Base-by-base conservation (phyloP, 1,140 invertebrate species). In the Sminthurinus signatus region DNA sequence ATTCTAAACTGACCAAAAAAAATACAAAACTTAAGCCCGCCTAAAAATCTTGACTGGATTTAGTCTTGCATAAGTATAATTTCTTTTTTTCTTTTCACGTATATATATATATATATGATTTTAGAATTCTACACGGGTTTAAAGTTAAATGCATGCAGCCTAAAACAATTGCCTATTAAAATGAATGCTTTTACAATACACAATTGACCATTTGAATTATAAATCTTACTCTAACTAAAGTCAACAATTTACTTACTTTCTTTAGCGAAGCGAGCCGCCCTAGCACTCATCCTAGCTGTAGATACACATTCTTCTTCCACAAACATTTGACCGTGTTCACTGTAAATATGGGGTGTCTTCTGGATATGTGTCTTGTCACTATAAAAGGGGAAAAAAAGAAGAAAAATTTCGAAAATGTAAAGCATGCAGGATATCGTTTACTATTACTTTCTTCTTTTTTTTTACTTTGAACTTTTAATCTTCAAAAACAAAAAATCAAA, bases 211-310 rank as follows among this genome's bases (percentile, higher is more conserved):
- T 10, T 8, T 15, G 19, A 60, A 21, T 44, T 5, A 46, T 28
- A 25, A 14, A 44, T 32, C 28, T 43, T 29, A 51, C 39, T 12
- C n/a, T n/a, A n/a, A n/a, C n/a, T n/a, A n/a, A n/a, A n/a, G n/a
- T n/a, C n/a, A 48, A 48, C 8, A 19, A 48, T 10, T 17, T n/a
- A 64, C 50, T 25, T 62, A 69, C 67, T 56, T 32, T 69, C 67
- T 60, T 76, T 75, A 14, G 74, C 74, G 75, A 96, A 97, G 73
- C 93, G 80, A 63, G 90, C 91, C 57, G 92, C 93, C 72, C 94
- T 82, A 78, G 74, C 87, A 81, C 75, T 88, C 86, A 74, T 83
- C 83, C 77, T 85, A 82, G 73, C 83, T n/a, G 58, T 85, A 73
- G 85, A 82, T 68, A 84, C 79, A 55, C 81, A 80, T 44, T 82